These are phyloP conservation scores for Electrophaes corylata DNA, from an alignment of 2,888 invertebrate species.

Conservation along the genomic window DNA sequence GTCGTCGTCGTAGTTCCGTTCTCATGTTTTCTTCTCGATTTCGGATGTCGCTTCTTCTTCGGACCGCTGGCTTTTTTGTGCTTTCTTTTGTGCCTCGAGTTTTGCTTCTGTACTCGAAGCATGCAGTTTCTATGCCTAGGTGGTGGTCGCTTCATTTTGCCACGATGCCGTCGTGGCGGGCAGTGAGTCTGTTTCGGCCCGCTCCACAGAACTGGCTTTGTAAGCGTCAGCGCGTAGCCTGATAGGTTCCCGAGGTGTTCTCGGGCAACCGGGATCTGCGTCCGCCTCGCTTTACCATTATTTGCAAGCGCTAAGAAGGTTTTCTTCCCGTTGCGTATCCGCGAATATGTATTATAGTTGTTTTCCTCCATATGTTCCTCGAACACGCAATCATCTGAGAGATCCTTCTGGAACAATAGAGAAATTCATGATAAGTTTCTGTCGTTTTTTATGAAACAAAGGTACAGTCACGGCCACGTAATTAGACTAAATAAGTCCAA, in stretches of 20 bases:
- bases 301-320: conserved; percentile 92
- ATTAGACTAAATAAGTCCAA: no score
- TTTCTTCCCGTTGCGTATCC: conserved; percentile 86
- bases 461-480: not conserved
- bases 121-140: conserved; percentile 76
- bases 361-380: conserved; percentile 93
- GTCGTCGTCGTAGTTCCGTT: conserved; percentile 78
- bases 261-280: conserved; percentile 87
- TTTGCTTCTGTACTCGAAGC: conserved; percentile 76
- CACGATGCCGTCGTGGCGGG: conserved; percentile 71
- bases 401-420: conserved; percentile 91
- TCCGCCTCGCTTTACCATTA: conserved; percentile 88
- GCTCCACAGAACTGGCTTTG: conserved; percentile 60
- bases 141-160: conserved; percentile 74
- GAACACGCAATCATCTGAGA: conserved; percentile 93
- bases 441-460: not conserved
- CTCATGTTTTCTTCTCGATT: conserved; percentile 80
- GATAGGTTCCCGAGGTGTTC: conserved; percentile 88
- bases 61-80: conserved; percentile 79
- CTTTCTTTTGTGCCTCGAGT: conserved; percentile 73
- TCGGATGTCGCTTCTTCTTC: conserved; percentile 82
- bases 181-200: conserved; percentile 66
- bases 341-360: conserved; percentile 94
- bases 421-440: conserved; percentile 51
- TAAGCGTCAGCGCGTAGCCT: conserved; percentile 88